Evolutionary conservation across 2,113 vertebrate genomes (phyloP).

Genomic region (Strix uralensis): DNA sequence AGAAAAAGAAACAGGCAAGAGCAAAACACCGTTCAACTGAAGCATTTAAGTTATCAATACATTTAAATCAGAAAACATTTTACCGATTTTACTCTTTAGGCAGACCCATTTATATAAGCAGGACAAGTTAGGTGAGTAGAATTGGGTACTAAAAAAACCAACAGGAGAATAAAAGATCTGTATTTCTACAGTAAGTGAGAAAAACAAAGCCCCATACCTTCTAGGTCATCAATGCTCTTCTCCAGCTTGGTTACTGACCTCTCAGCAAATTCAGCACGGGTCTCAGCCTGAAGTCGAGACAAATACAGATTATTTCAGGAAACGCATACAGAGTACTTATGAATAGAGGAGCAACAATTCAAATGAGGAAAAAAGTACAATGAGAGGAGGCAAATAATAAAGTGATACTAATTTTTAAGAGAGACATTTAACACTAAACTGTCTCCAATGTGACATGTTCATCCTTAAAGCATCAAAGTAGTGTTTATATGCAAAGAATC

Average conservation of each 20-base stretch:
- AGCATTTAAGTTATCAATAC: not conserved
- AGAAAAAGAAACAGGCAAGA: constrained; percentile 55
- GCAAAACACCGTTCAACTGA: constrained; percentile 35
- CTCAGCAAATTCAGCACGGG: constrained; percentile 98
- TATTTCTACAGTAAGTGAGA: not conserved
- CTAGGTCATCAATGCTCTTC: constrained; percentile 98
- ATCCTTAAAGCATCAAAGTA: not conserved
- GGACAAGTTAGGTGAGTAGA: not conserved
- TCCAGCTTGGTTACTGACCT: constrained; percentile 99
- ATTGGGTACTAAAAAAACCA: not conserved
- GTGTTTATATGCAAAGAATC: not conserved
- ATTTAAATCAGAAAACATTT: not conserved
- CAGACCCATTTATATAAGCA: not conserved
- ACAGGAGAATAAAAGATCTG: not conserved
- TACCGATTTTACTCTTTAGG: not conserved
- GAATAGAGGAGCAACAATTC: not conserved
- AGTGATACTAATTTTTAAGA: not conserved
- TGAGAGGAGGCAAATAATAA: not conserved
- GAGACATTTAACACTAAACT: not conserved
- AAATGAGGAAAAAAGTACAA: not conserved
- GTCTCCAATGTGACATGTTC: not conserved
- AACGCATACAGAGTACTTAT: not conserved
- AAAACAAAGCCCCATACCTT: constrained; percentile 83
- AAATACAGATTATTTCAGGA: not conserved
- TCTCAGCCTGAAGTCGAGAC: constrained; percentile 87